Evolutionary conservation across 2,888 invertebrate species (phyloP).

Genomic region (Chaetoderma sp.): DNA sequence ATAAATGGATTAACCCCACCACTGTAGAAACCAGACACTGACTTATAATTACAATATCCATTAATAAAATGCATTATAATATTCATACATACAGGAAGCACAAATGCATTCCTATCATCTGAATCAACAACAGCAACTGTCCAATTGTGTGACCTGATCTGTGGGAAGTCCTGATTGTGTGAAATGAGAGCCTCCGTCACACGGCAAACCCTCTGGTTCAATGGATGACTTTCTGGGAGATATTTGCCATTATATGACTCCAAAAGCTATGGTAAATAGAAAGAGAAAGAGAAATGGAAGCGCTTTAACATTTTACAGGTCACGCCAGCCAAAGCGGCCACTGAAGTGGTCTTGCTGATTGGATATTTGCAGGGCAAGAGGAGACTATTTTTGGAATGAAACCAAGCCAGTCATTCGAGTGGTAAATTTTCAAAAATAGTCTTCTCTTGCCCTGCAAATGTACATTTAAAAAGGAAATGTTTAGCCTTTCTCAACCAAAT

Average conservation of each 20-base stretch:
- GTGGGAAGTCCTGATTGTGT: constrained; percentile 71
- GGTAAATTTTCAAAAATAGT: no score
- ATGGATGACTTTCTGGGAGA: constrained; percentile 66
- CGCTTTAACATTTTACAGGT: background rate
- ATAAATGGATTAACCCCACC: no score
- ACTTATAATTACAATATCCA: background rate
- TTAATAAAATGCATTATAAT: no score
- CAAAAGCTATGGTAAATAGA: constrained; percentile 56
- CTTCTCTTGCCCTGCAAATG: no score
- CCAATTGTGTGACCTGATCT: constrained; percentile 71
- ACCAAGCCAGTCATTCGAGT: no score
- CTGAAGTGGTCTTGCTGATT: background rate
- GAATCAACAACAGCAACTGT: constrained; percentile 71
- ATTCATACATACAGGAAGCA: constrained; percentile 71
- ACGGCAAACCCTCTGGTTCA: constrained; percentile 65
- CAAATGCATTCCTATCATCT: constrained; percentile 72
- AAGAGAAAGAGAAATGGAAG: constrained; percentile 38
- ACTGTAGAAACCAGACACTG: no score
- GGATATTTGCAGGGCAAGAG: no score
- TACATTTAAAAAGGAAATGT: no score
- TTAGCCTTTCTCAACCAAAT: no score
- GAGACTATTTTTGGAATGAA: background rate
- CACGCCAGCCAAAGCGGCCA: background rate
- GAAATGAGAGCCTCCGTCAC: constrained; percentile 69
- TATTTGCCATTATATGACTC: constrained; percentile 61